Evolutionary conservation across 2,797 vertebrate genomes (phyloP).

Genomic region (Oryzias sinensis): DNA sequence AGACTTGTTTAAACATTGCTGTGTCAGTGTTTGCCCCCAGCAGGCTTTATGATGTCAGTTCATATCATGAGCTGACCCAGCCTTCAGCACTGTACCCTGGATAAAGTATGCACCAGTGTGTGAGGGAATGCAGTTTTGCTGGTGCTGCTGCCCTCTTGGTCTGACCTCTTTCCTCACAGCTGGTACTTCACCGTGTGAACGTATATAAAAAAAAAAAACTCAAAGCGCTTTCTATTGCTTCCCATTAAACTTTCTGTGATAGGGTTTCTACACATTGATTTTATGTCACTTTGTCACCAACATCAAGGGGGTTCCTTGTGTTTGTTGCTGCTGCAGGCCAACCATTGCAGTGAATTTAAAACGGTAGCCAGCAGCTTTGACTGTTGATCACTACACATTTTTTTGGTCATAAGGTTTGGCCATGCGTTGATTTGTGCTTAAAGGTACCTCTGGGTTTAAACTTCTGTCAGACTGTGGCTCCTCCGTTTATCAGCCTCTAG

Average conservation of each 20-base stretch:
- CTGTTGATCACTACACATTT: too few species aligned
- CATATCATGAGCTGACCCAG: conserved; percentile 23
- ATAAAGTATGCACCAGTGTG: conserved; percentile 43
- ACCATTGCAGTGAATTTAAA: conserved; percentile 14
- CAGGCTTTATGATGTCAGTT: conserved; percentile 29
- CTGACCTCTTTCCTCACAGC: conserved; percentile 77
- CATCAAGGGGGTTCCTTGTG: conserved; percentile 51
- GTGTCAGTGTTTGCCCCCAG: conserved; percentile 14
- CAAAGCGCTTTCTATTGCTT: conserved; percentile 81
- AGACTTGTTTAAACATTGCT: conserved; percentile 25
- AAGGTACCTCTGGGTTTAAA: conserved; percentile 10
- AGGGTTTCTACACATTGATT: conserved; percentile 45
- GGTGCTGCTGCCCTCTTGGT: conserved; percentile 55
- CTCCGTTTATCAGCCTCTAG: conserved; percentile 46
- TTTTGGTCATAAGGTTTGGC: too few species aligned
- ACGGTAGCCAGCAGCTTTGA: neutral
- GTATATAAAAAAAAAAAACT: conserved; percentile 68
- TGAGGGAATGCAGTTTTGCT: conserved; percentile 56
- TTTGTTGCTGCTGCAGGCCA: conserved; percentile 42
- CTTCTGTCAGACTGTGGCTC: conserved; percentile 25
- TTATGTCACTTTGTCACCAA: conserved; percentile 59
- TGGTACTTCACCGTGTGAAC: conserved; percentile 61
- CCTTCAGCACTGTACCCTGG: conserved; percentile 23
- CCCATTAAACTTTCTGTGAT: conserved; percentile 76
- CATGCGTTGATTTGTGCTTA: neutral